These are phyloP conservation scores for Megathymus violae DNA, from an alignment of 1,140 invertebrate genomes.

Conservation along the genomic window DNA sequence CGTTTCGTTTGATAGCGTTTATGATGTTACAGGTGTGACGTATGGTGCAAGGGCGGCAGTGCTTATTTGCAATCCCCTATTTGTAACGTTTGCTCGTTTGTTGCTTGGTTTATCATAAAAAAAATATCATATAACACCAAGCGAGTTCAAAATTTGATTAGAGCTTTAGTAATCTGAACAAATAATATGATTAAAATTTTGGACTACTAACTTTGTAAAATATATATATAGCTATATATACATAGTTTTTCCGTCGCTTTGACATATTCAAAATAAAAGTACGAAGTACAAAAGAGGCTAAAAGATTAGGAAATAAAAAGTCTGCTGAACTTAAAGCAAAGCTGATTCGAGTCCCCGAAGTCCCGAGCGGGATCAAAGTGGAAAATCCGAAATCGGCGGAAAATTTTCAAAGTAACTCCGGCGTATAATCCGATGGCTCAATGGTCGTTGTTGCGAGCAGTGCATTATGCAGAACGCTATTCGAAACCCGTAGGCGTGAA, in stretches of 20 bases:
- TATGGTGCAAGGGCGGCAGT: too few relatives aligned
- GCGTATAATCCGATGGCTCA: conserved; percentile 49
- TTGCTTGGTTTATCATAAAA: too few relatives aligned
- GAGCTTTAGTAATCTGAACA: too few relatives aligned
- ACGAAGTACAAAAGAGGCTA: conserved; percentile 6
- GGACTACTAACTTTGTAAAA: too few relatives aligned
- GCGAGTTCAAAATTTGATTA: too few relatives aligned
- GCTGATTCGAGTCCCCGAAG: conserved; percentile 7
- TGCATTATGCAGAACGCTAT: conserved; percentile 61
- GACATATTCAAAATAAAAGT: not conserved
- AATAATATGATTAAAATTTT: too few relatives aligned
- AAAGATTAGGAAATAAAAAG: conserved; percentile 14
- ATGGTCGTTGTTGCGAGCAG: conserved; percentile 51
- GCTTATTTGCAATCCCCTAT: too few relatives aligned
- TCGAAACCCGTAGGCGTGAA: conserved; percentile 45
- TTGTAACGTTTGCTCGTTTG: too few relatives aligned
- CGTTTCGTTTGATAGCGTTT: too few relatives aligned
- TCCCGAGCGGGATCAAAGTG: conserved; percentile 23
- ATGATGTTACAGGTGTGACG: too few relatives aligned
- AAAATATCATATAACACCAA: too few relatives aligned
- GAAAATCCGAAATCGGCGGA: conserved; percentile 32
- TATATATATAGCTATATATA: too few relatives aligned
- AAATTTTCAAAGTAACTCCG: conserved; percentile 46
- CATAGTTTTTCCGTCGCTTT: not conserved
- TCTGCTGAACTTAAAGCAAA: conserved; percentile 7